phyloP scores from a whole-genome alignment of 1,140 invertebrate species.

The Pogonomyrmex barbatus region DNA sequence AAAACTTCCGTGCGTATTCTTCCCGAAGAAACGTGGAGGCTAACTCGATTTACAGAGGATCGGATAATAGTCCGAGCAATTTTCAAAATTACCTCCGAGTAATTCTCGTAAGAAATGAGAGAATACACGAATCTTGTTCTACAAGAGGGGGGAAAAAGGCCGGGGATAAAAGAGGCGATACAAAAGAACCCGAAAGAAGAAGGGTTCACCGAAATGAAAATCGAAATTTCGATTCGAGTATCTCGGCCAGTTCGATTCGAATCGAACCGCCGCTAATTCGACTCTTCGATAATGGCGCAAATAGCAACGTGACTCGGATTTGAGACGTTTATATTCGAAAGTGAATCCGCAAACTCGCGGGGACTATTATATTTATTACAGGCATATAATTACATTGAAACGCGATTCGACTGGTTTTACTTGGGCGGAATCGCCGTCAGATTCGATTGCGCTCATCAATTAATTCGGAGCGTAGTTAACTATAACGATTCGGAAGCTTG shows the following conservation, averaged over 20 bases:
- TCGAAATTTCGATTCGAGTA: slow-evolving; percentile 28
- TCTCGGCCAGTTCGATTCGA: background rate
- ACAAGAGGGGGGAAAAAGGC: background rate
- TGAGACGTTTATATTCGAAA: slow-evolving; percentile 39
- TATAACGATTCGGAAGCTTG: slow-evolving; percentile 56
- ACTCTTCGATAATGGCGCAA: slow-evolving; percentile 20
- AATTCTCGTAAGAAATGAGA: slow-evolving; percentile 25
- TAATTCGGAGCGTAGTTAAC: slow-evolving; percentile 49
- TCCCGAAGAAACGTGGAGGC: background rate
- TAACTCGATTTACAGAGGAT: slow-evolving; percentile 45
- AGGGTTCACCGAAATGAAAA: slow-evolving; percentile 37
- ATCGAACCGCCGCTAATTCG: slow-evolving; percentile 1
- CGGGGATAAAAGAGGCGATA: background rate
- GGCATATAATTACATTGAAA: slow-evolving; percentile 39
- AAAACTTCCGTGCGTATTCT: slow-evolving; percentile 42
- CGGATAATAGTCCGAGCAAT: slow-evolving; percentile 42
- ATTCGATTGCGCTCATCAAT: slow-evolving; percentile 57
- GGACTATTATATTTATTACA: slow-evolving; percentile 45
- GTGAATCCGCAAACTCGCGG: slow-evolving; percentile 3
- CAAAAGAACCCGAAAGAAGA: background rate
- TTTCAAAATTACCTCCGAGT: slow-evolving; percentile 45
- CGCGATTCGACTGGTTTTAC: slow-evolving; percentile 43
- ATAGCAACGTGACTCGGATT: slow-evolving; percentile 27
- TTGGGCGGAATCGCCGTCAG: slow-evolving; percentile 40
- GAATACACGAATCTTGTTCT: background rate